phyloP scores from a whole-genome alignment of 2,113 vertebrate species.

The Urocolius indicus region DNA sequence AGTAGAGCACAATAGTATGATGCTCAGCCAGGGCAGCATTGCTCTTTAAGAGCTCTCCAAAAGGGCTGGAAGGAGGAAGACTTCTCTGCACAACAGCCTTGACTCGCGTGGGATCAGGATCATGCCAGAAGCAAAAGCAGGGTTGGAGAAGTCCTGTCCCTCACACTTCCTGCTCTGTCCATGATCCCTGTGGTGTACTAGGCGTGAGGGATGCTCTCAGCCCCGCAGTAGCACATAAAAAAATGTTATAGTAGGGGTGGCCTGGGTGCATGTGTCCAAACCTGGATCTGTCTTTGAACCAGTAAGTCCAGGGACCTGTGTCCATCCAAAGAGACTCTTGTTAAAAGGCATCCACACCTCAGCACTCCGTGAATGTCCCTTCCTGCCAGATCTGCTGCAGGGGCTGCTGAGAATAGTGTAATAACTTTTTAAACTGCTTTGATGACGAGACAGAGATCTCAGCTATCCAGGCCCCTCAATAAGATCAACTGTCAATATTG shows the following conservation, averaged over 20 bases:
- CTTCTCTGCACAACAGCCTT: neutral
- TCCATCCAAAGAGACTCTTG: neutral
- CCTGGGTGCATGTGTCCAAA: neutral
- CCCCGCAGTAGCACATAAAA: neutral
- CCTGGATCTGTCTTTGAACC: neutral
- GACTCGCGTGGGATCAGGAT: neutral
- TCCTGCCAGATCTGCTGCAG: neutral
- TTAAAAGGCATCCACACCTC: neutral
- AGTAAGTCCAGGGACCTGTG: neutral
- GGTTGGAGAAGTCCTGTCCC: neutral
- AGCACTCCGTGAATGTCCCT: neutral
- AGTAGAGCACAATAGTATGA: neutral
- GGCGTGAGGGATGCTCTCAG: accelerated
- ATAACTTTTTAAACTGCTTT: neutral
- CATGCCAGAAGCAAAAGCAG: neutral
- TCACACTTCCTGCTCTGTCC: neutral
- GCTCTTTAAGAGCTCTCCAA: neutral
- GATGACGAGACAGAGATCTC: neutral
- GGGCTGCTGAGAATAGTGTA: neutral
- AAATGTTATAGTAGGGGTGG: neutral
- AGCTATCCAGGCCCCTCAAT: accelerated
- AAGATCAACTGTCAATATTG: neutral
- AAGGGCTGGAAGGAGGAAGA: neutral
- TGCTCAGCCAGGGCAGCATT: neutral
- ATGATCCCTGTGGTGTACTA: neutral